phyloP scores from a whole-genome alignment of 2,113 vertebrate species.

The Phylloscopus trochilus region DNA sequence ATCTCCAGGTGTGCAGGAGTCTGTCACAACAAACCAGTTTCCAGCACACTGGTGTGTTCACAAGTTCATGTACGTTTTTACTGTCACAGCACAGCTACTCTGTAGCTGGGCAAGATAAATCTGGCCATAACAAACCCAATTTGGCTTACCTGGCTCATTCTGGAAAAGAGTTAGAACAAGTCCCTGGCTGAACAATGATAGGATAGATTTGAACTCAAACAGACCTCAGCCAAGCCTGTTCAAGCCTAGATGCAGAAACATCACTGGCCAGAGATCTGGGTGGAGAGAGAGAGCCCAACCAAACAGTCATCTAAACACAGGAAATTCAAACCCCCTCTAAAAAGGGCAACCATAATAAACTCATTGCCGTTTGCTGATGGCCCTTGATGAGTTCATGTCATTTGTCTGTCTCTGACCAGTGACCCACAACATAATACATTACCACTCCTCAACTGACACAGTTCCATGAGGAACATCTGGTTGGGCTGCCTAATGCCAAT shows the following conservation, averaged over 20 bases:
- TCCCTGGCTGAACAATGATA: background rate
- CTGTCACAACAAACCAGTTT: slow-evolving; percentile 11
- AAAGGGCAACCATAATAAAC: background rate
- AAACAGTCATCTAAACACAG: background rate
- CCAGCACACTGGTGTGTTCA: slow-evolving; percentile 10
- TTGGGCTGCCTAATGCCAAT: slow-evolving; percentile 40
- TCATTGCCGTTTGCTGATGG: background rate
- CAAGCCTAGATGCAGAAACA: background rate
- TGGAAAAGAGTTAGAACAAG: background rate
- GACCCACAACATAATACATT: background rate
- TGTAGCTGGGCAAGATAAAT: background rate
- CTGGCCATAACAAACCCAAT: background rate
- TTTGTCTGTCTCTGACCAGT: background rate
- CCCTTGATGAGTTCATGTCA: background rate
- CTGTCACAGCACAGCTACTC: background rate
- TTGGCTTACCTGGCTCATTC: background rate
- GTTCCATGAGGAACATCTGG: slow-evolving; percentile 42
- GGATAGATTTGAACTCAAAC: background rate
- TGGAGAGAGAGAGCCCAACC: background rate
- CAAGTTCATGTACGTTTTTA: slow-evolving; percentile 23
- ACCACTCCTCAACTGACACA: slow-evolving; percentile 38
- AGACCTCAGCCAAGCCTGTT: background rate
- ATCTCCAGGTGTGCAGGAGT: background rate
- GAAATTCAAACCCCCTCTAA: background rate
- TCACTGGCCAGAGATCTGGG: background rate